Base-by-base conservation (phyloP, 1,140 invertebrate genomes). In the Hyles euphorbiae region DNA sequence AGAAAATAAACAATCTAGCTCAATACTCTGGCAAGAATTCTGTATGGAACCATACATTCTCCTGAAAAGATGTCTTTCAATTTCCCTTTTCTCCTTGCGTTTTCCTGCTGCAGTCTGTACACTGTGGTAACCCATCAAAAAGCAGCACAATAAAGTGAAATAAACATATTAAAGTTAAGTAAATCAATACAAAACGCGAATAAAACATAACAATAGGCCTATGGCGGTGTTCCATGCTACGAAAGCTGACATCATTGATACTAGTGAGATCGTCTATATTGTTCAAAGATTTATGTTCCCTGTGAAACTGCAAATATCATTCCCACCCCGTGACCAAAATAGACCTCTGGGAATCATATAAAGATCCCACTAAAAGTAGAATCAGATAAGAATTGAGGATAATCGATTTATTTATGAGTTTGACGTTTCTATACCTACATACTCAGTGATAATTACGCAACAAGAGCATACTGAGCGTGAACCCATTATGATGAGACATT, bases 41-140 rank as follows among this genome's bases (percentile, higher is more conserved):
- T 90, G 89, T 88, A 83, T 88, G 80, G 90, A 92, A 91, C 90
- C 89, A 92, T 92, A 91, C 92, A 92, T 90, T 93, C 92, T 84
- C 92, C 92, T 77, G 92, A 91, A 91, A 93, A 93, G 90, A 93
- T 92, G 91, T 93, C 92, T 93, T 93, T 93, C 89, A 94, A 91
- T 91, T 93, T 93, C 80, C 92, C 92, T 91, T 93, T 93, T 91
- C 92, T 92, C 90, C 92, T 92, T 83, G 91, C 90, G 78, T 91
- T 91, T 88, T 93, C 92, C 87, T 92, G 92, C 89, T 92, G 92
- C 86, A 90, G 90, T 89, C 92, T 92, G 91, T 92, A 93, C 90
- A 92, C 93, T 94, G 91, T 91, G 91, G 90, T 85, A 84, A 89
- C 85, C 89, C 89, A 89, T 89, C 79, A 86, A 88, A 87, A 91